Evolutionary conservation across 2,113 vertebrate species (phyloP), one percentile per base, ranked within the genome.

Genomic region (Thunnus maccoyii): DNA sequence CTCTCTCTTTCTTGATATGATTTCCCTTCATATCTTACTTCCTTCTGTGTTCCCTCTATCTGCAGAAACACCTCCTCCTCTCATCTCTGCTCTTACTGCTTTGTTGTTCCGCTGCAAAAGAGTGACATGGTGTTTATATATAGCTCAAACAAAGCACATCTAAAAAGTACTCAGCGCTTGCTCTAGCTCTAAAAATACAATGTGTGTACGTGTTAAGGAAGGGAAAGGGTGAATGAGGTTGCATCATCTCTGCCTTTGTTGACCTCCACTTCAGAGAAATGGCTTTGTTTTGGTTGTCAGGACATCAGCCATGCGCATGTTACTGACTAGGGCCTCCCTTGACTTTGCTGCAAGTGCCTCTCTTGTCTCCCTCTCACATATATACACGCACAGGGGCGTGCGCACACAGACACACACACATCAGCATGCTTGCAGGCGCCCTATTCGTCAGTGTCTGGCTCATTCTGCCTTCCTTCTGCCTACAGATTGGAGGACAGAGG

Each of bases 271-370:
- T 83, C 73, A 60, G 75, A 69, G 63, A 84, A 64, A 83, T 52
- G 72, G 62, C 84, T 90, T 87, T 93, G 91, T 93, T 94, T 91
- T 90, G 92, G 80, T 91, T 90, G 86, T 93, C 86, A 90, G 92
- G 75, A 87, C 80, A 86, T 90, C 86, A 78, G 85, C 88, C 71
- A 61, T 82, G 85, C 89, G 88, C 91, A 82, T 80, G 73, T 54
- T 55, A 65, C 87, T 82, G 85, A 60, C 73, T 72, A 57, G 76
- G 88, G 84, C 86, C 90, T 90, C 83, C 68, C 89, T 87, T 89
- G 86, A 93, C 90, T 90, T 90, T 92, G 89, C 91, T 92, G 91
- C 88, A 91, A 92, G 87, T 68, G 76, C 83, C 82, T 85, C 83
- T 86, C 77, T 80, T 63, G 44, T 79, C 82, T 86, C 85, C 32